These are phyloP conservation scores for Panulirus ornatus DNA, from an alignment of 1,140 invertebrate genomes.

Conservation along the genomic window DNA sequence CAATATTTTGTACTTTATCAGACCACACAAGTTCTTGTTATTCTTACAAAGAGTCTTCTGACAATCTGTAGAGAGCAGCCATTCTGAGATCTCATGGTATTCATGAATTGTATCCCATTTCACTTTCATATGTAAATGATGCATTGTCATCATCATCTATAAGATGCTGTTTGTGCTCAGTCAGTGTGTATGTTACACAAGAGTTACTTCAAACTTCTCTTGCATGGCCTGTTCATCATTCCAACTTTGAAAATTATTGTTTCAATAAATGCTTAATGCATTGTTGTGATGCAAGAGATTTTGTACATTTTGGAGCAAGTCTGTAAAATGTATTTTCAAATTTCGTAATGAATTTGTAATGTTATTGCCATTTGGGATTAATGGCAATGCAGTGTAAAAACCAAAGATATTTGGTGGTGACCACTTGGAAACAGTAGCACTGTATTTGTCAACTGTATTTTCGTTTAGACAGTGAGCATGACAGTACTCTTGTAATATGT, in stretches of 20 bases:
- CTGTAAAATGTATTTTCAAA: neutral
- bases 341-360: neutral
- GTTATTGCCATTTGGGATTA: neutral
- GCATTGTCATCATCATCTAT: constrained; percentile 17
- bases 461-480: constrained; percentile 5
- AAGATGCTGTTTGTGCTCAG: neutral
- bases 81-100: constrained; percentile 33
- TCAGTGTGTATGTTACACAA: too few species aligned
- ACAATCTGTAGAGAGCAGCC: constrained; percentile 25
- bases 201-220: neutral
- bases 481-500: neutral
- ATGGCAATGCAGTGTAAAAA: constrained; percentile 1
- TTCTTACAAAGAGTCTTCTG: too few species aligned
- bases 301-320: neutral
- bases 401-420: constrained; percentile 9
- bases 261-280: neutral
- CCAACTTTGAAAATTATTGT: constrained; percentile 1
- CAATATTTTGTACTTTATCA: neutral
- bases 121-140: constrained; percentile 38
- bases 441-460: neutral
- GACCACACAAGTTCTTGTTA: too few species aligned
- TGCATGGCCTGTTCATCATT: constrained; percentile 20
- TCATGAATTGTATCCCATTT: constrained; percentile 23
- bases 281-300: neutral
- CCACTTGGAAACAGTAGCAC: neutral